A percentile compares a stretch with the other conserved stretches of the same genome.
Evolutionary conservation across 2,113 vertebrate genomes (phyloP).

Genomic region (Opisthocomus hoazin): DNA sequence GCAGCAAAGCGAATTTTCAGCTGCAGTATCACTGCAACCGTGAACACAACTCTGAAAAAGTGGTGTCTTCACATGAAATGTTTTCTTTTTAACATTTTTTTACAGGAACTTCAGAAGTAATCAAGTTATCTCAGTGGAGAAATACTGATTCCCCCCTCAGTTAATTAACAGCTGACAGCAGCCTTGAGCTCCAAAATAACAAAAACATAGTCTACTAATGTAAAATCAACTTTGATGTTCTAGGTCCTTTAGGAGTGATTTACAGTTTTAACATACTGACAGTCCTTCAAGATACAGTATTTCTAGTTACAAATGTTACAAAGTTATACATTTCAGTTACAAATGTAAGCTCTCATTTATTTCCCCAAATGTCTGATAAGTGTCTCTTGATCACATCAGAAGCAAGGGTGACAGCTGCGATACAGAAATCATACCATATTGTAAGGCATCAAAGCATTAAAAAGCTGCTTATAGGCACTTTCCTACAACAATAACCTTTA

Average conservation of each 20-base stretch:
- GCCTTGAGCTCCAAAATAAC: conserved; percentile 10
- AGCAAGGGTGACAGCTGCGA: not conserved
- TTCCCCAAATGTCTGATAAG: not conserved
- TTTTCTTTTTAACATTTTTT: not conserved
- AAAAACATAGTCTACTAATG: not conserved
- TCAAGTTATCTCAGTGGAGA: not conserved
- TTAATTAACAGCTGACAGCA: conserved; percentile 15
- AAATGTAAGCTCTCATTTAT: not conserved
- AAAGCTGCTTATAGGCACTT: not conserved
- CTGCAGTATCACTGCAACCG: not conserved
- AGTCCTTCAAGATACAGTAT: not conserved
- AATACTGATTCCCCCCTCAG: not conserved
- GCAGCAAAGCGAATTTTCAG: not conserved
- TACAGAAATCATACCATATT: not conserved
- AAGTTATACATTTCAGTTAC: not conserved
- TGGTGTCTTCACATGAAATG: not conserved
- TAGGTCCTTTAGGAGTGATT: not conserved
- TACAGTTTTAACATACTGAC: not conserved
- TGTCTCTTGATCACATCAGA: not conserved
- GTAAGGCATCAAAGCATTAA: not conserved
- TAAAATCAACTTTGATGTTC: not conserved
- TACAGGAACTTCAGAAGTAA: not conserved
- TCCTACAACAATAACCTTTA: not conserved
- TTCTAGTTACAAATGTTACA: not conserved
- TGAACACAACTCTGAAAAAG: not conserved